Evolutionary conservation across 2,113 vertebrate genomes (phyloP), one percentile per base, ranked within the genome.

Genomic region (Copsychus sechellarum): DNA sequence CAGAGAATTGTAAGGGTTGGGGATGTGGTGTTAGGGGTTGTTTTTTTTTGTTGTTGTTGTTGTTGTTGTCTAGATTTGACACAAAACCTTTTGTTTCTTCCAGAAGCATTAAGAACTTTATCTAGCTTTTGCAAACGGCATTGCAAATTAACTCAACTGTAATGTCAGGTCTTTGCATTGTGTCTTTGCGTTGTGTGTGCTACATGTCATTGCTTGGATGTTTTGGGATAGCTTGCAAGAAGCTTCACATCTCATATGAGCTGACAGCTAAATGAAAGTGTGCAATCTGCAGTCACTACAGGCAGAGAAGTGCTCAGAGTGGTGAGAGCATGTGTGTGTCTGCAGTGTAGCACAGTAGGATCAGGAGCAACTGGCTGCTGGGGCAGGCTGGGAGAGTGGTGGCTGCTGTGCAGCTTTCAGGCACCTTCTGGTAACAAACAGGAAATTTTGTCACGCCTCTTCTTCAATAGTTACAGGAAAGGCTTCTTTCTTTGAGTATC

Each of bases 311-410:
- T 0, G 34, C 36, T 60, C n/a, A 5, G 65, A 43, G 53, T 7
- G 9, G 3, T 3, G 14, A 45, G 47, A 12, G 14, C 1, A 3
- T 31, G 23, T 38, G 40, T 24, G 50, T n/a, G 42, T 26, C 13
- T 36, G 48, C 2, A 1, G 45, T 0, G 0, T 5, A 12, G 23
- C 13, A 0, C 0, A 10, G 47, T 4, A 1, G 1, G 7, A 3
- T 21, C 16, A 2, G 33, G 31, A 51, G 5, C 36, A 2, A 23
- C n/a, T 5, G 47, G 5, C 26, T 21, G n/a, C 79, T 11, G 10
- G 17, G 17, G 26, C 7, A 0, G 33, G 67, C 4, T 1, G 23
- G 22, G 21, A 1, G 0, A 26, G 2, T 0, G 1, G 31, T 9
- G 47, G 14, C 48, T 12, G 31, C 5, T 1, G 0, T 20, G 47